phyloP scores from a whole-genome alignment of 2,113 vertebrate species.

The Tapirus terrestris region DNA sequence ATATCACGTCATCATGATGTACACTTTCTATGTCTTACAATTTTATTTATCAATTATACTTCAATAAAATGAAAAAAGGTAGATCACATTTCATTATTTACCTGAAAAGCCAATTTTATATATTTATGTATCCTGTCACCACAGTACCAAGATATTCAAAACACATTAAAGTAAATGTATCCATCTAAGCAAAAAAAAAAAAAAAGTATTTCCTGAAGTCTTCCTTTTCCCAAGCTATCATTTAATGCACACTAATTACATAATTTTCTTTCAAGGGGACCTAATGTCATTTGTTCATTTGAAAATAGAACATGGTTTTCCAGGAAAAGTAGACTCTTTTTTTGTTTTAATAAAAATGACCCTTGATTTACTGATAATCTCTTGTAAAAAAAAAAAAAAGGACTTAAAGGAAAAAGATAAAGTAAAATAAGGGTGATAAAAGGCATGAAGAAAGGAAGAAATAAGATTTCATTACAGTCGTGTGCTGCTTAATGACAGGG shows the following conservation, averaged over 20 bases:
- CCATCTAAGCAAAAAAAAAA: background rate
- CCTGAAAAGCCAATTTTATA: conserved; percentile 36
- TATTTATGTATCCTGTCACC: background rate
- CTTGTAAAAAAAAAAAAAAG: conserved; percentile 16
- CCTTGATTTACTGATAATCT: background rate
- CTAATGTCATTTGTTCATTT: conserved; percentile 11
- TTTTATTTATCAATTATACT: background rate
- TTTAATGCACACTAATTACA: conserved; percentile 22
- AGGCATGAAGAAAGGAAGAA: background rate
- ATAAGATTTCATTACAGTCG: background rate
- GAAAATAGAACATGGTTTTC: conserved; percentile 54
- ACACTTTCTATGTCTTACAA: background rate
- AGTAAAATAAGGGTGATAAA: background rate
- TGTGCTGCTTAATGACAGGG: too few species aligned
- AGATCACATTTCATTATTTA: conserved; percentile 20
- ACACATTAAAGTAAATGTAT: background rate
- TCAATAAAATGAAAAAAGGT: background rate
- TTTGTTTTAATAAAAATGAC: background rate
- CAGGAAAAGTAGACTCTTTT: background rate
- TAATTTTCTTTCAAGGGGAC: conserved; percentile 4
- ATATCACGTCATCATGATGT: background rate
- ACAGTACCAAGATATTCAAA: background rate
- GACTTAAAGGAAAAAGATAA: background rate
- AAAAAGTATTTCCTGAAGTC: background rate
- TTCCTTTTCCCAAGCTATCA: conserved; percentile 21